Conservation (phyloP, 2,888 invertebrate species). For the Machimus rusticus region DNA sequence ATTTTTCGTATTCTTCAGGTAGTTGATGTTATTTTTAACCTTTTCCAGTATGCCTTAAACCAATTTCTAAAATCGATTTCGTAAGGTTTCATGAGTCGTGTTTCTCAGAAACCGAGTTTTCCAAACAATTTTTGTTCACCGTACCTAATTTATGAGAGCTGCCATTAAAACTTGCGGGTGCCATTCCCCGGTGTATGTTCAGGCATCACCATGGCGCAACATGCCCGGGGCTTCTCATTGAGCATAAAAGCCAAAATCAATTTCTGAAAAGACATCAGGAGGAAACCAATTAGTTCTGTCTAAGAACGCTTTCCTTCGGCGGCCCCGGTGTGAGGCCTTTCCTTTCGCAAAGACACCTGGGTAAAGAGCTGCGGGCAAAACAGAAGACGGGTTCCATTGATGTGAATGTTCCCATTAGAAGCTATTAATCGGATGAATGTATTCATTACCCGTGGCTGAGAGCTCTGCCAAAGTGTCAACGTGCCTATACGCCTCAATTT, state of each 20-base stretch:
- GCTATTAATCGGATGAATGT: conserved; percentile 12
- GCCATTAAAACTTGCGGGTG: not conserved
- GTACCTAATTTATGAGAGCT: not conserved
- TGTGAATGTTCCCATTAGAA: conserved; percentile 17
- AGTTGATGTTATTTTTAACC: too few species aligned
- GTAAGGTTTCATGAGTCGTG: not conserved
- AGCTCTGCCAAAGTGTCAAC: not conserved
- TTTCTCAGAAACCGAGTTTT: not conserved
- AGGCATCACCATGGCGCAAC: not conserved
- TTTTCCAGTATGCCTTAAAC: not conserved
- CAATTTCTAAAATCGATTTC: not conserved
- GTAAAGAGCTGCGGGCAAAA: not conserved
- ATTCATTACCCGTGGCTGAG: not conserved
- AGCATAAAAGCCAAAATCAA: not conserved
- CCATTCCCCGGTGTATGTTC: not conserved
- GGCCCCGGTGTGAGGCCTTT: not conserved
- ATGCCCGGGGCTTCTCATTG: not conserved
- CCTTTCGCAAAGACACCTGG: not conserved
- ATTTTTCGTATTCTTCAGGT: too few species aligned
- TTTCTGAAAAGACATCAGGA: not conserved
- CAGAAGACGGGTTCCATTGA: not conserved
- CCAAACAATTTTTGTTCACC: not conserved
- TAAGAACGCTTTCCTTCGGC: not conserved
- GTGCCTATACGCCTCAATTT: not conserved
- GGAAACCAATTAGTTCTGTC: not conserved